phyloP scores from a whole-genome alignment of 2,113 vertebrate species.

The Corythaixoides concolor region DNA sequence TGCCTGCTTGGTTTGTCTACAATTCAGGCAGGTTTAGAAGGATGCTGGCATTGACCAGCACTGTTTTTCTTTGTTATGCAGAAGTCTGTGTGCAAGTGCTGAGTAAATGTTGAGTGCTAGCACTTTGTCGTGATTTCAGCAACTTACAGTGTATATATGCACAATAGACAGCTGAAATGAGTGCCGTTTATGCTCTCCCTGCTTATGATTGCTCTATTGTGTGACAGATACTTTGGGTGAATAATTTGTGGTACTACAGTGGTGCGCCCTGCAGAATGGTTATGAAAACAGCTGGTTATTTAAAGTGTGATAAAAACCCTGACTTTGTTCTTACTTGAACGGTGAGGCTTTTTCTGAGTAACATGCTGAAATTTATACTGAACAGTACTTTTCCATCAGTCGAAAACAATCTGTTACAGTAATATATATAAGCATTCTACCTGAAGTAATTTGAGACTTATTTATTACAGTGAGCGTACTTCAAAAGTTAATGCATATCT shows the following conservation, averaged over 20 bases:
- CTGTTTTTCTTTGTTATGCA: neutral
- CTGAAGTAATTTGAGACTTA: neutral
- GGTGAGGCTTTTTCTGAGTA: neutral
- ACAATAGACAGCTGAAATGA: neutral
- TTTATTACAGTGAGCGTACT: neutral
- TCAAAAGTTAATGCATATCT: neutral
- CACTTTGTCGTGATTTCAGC: neutral
- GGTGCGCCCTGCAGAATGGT: neutral
- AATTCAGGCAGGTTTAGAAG: neutral
- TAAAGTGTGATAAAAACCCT: neutral
- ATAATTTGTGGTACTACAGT: neutral
- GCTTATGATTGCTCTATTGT: neutral
- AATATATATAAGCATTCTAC: neutral
- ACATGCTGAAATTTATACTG: neutral
- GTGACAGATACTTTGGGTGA: neutral
- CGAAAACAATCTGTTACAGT: neutral
- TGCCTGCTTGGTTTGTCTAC: neutral
- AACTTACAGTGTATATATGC: neutral
- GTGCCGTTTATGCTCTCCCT: neutral
- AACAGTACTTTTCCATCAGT: neutral
- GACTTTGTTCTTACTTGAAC: neutral
- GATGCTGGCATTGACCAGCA: neutral
- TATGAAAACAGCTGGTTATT: neutral
- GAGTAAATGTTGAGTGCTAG: neutral
- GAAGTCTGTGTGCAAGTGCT: neutral